Percentiles rank a stretch among this genome's conserved stretches.
phyloP scores from a whole-genome alignment of 2,797 vertebrate species.

The Crocidura indochinensis region DNA sequence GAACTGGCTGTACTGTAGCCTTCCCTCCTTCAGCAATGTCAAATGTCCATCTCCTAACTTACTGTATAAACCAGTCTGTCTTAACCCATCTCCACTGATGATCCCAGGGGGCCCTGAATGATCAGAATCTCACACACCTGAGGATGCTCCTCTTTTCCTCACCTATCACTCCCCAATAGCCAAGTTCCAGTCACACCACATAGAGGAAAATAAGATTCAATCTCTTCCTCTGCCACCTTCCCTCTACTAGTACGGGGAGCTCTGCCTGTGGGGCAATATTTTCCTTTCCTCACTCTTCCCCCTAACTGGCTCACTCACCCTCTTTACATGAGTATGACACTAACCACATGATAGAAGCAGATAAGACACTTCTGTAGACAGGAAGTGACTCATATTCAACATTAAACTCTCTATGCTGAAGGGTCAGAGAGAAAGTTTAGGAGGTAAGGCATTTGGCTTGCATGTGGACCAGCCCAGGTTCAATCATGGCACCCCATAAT shows the following conservation, averaged over 20 bases:
- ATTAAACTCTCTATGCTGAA: not conserved
- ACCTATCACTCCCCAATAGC: not conserved
- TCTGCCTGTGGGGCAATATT: not conserved
- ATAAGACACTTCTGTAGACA: not conserved
- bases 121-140: not conserved
- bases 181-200: not conserved
- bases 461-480: no score
- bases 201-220: no score
- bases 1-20: not conserved
- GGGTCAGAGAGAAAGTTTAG: no score
- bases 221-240: not conserved
- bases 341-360: not conserved
- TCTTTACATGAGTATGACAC: not conserved
- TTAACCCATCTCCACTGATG: constrained; percentile 15
- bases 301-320: not conserved
- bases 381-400: constrained; percentile 20
- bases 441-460: no score
- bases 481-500: no score
- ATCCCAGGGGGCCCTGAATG: not conserved
- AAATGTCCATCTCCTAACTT: not conserved
- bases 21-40: not conserved
- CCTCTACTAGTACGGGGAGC: not conserved
- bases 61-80: not conserved
- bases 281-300: not conserved
- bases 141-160: not conserved